Conservation (phyloP, 2,888 invertebrate species). For the Phorcus lineatus region DNA sequence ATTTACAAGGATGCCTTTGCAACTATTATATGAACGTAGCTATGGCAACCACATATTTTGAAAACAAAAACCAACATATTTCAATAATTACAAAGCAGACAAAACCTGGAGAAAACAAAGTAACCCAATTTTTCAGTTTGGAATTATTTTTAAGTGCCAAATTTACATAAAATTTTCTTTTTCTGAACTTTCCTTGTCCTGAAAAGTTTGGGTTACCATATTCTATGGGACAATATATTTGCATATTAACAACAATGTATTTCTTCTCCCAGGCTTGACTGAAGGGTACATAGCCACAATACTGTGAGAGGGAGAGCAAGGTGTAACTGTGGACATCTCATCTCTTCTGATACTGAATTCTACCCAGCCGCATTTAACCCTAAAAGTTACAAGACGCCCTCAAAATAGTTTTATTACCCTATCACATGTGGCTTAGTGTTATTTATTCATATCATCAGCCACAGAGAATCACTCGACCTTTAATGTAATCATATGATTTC, state of each 20-base stretch:
- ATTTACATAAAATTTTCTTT: too few species aligned
- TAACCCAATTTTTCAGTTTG: too few species aligned
- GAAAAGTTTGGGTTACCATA: not conserved
- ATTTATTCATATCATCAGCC: too few species aligned
- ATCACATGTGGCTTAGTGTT: too few species aligned
- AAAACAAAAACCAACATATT: slow-evolving; percentile 7
- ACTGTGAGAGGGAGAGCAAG: not conserved
- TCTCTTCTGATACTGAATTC: not conserved
- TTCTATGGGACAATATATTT: not conserved
- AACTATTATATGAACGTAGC: slow-evolving; percentile 20
- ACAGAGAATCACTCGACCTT: not conserved
- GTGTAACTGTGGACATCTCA: not conserved
- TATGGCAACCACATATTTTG: slow-evolving; percentile 8
- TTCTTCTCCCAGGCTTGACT: not conserved
- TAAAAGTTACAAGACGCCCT: not conserved
- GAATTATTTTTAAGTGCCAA: too few species aligned
- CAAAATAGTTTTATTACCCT: too few species aligned
- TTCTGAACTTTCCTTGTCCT: not conserved
- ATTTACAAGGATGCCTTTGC: slow-evolving; percentile 17
- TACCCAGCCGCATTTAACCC: not conserved
- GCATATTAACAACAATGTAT: not conserved
- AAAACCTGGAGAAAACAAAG: not conserved
- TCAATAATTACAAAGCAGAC: slow-evolving; percentile 15
- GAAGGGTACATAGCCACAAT: not conserved
- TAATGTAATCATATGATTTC: slow-evolving; percentile 1